Conservation (phyloP, 2,888 invertebrate species). For the Byasa hedistus region DNA sequence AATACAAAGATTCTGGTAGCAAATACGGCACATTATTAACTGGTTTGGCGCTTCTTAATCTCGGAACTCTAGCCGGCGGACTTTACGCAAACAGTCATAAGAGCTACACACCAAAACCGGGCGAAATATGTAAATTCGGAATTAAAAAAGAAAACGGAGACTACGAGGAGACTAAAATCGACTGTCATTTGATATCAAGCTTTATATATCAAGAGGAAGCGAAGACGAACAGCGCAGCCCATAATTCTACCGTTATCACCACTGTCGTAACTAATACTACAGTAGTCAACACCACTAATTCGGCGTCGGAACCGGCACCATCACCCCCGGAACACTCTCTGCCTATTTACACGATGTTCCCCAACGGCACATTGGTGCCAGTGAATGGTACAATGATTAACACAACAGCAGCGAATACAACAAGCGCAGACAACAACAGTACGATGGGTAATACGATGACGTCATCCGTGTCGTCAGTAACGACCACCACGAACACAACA, state of each 20-base stretch:
- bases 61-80: conserved; percentile 60
- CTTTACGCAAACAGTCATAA: conserved; percentile 48
- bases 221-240: conserved; percentile 39
- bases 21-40: conserved; percentile 67
- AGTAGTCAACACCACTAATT: conserved; percentile 50
- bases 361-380: conserved; percentile 63
- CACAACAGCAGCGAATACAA: conserved; percentile 34
- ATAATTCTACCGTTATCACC: conserved; percentile 53
- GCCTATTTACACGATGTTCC: conserved; percentile 51
- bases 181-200: conserved; percentile 66
- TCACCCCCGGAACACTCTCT: conserved; percentile 35
- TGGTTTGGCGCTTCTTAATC: conserved; percentile 65
- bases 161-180: conserved; percentile 68
- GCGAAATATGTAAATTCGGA: conserved; percentile 68
- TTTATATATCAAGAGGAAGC: conserved; percentile 58
- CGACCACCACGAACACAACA: conserved; percentile 61
- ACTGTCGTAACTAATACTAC: conserved; percentile 64
- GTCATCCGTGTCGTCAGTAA: conserved; percentile 51
- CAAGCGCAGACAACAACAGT: conserved; percentile 38
- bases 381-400: conserved; percentile 46
- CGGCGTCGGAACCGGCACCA: conserved; percentile 36
- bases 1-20: conserved; percentile 68
- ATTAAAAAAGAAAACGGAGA: conserved; percentile 66
- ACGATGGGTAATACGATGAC: conserved; percentile 40
- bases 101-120: conserved; percentile 54